Base-by-base conservation (phyloP, 2,113 vertebrate genomes). In the Corynorhinus townsendii region DNA sequence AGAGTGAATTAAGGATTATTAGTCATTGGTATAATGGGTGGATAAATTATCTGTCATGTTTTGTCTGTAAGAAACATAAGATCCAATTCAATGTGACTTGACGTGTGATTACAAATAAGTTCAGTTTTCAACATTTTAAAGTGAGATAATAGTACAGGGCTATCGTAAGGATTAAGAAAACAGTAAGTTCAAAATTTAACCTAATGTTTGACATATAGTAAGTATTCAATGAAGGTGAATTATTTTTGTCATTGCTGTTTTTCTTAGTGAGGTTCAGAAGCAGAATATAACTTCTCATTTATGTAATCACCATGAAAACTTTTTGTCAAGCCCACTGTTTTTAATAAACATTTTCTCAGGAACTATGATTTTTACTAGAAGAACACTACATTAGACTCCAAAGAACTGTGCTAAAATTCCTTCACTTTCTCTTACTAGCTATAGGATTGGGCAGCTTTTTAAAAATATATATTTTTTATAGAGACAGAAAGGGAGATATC, bases 21-120 rank as follows among this genome's bases (percentile, higher is more conserved):
- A 66, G 35, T 73, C 69, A 22, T 82, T 76, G 76, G 24, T 43
- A 35, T 49, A 84, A 76, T 49, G 20, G 43, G 7, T 92, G 33
- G n/a, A 66, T 76, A 7, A 79, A 62, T 83, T 92, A 76, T 43
- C 64, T 49, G 7, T 20, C 54, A 15, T 33, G 17, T 17, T 90
- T 75, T 89, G 20, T 71, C 40, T 89, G 22, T 93, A 69, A 93
- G 76, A 83, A 88, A 77, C 19, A 72, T 28, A 96, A 95, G 54
- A 43, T 8, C 33, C 15, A 71, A 56, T 40, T 84, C 54, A 71
- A 9, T 15, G 35, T 68, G 38, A 68, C 7, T 66, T 81, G 24
- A 85, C 47, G 11, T 47, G 12, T 54, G 6, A 10, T 86, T 9
- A 59, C 33, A 12, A 54, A 38, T 19, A 87, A 35, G 47, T 83